Evolutionary conservation across 2,113 vertebrate genomes (phyloP).

Genomic region (Mixornis gularis): DNA sequence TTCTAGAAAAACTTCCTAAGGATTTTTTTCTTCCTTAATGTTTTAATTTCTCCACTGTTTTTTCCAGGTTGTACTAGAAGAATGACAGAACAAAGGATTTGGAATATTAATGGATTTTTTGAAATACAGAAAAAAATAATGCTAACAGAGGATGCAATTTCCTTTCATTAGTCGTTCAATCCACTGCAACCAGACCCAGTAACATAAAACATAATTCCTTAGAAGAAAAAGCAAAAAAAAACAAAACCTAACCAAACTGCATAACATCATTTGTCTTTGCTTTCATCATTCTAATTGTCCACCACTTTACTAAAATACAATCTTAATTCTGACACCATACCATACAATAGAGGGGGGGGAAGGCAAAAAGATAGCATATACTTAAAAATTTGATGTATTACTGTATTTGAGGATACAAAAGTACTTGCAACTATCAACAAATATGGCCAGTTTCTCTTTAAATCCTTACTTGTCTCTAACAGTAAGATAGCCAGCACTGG

Average conservation of each 20-base stretch:
- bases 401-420: neutral
- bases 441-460: neutral
- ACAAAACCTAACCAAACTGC: neutral
- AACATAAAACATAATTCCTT: neutral
- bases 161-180: neutral
- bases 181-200: neutral
- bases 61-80: neutral
- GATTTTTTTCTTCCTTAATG: neutral
- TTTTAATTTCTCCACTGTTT: neutral
- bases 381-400: neutral
- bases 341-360: too few species aligned
- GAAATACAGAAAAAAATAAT: neutral
- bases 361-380: fast-evolving
- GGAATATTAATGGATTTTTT: neutral
- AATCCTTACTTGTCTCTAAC: neutral
- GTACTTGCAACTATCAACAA: neutral
- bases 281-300: neutral
- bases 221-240: neutral
- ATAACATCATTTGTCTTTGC: neutral
- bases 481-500: neutral
- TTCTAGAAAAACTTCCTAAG: neutral
- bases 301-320: neutral
- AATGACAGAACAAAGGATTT: neutral
- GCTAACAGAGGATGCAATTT: neutral
- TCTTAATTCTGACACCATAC: neutral